Conservation (phyloP, 2,113 vertebrate genomes). For the Bettongia penicillata region DNA sequence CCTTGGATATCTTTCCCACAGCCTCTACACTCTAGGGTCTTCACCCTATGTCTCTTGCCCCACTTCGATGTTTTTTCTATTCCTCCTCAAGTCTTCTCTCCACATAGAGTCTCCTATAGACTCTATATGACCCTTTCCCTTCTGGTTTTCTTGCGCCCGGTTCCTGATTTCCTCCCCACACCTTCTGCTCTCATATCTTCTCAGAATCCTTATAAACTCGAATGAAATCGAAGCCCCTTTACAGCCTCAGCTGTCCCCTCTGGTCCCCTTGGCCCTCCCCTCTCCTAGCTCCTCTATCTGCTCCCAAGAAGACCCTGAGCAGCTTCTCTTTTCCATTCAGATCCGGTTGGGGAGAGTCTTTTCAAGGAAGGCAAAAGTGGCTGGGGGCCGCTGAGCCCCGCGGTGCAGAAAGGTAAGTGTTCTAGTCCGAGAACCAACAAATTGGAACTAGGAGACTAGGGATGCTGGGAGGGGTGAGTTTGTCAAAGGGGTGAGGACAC, state of each 20-base stretch:
- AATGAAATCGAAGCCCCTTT: background rate
- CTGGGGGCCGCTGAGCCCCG: conserved; percentile 93
- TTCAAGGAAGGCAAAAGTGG: conserved; percentile 95
- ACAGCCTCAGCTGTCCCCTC: background rate
- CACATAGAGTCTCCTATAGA: background rate
- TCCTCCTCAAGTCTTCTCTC: background rate
- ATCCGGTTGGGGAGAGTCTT: conserved; percentile 92
- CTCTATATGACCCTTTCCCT: background rate
- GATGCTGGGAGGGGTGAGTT: background rate
- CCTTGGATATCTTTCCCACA: background rate
- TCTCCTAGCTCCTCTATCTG: conserved; percentile 2
- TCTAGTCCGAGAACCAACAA: accelerated
- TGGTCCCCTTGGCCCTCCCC: background rate
- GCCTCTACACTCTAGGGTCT: background rate
- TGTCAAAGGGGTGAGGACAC: background rate
- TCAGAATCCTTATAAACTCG: background rate
- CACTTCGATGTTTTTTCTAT: background rate
- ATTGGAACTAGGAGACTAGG: background rate
- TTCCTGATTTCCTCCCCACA: background rate
- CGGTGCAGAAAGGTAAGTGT: conserved; percentile 96
- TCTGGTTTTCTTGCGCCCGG: background rate
- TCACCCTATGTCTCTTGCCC: background rate
- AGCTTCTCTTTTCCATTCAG: conserved; percentile 68
- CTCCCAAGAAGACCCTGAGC: conserved; percentile 34
- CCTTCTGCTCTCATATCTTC: background rate